Evolutionary conservation across 1,140 invertebrate species (phyloP), one percentile per base, ranked within the genome.

Genomic region (Lamellibrachia luymesi): DNA sequence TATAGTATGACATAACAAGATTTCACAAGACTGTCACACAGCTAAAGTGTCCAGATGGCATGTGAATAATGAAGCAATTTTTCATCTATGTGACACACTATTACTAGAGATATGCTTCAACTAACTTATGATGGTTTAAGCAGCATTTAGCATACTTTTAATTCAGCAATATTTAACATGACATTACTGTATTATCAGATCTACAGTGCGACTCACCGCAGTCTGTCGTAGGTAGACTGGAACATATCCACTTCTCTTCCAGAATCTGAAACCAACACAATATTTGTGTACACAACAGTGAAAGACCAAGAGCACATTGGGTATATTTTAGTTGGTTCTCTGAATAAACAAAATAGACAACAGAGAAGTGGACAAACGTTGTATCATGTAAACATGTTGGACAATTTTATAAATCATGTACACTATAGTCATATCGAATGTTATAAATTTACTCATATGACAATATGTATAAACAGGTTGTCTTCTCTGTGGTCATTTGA

Each of bases 181-280:
- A 6, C 50, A 50, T 2, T 92, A 80, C 64, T 10, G 10, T 64
- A 22, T 56, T 64, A 64, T 51, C 13, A 38, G 51, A 64, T 4
- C 50, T 56, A 90, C 8, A 90, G 50, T 56, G 27, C n/a, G 50
- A 96, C 96, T 96, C 94, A 96, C 96, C 25, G 95, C 92, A 89
- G 96, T 97, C 94, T 97, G 97, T 97, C 98, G 97, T 10, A 99
- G 95, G 97, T 99, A 99, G 51, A 99, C 98, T 0, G 99, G 98
- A 92, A 98, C 97, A 95, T 98, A 99, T 93, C 96, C 97, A 94
- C 97, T 96, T 94, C 97, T 97, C 96, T 98, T 98, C 99, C 99
- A 99, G 96, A 99, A 99, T 96, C 96, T 96, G 89, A 92, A 95
- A 93, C 94, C 90, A 93, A 91, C 51, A n/a, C 91, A 64, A 25